Evolutionary conservation across 1,140 invertebrate species (phyloP), one percentile per base, ranked within the genome.

Genomic region (Arion vulgaris): DNA sequence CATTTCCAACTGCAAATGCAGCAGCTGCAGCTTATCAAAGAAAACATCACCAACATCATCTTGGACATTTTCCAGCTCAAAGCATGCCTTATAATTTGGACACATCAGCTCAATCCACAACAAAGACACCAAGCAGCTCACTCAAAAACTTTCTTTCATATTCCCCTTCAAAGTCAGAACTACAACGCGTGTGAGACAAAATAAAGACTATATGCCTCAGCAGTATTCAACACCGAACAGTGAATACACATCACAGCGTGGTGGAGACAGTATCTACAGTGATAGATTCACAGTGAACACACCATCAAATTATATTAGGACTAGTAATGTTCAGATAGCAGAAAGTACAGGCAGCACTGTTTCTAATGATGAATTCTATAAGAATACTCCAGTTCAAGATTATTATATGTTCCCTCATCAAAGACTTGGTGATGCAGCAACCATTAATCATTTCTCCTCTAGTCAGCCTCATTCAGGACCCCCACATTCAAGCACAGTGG

Each of bases 11-110:
- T 38, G 77, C 53, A 23, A 81, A 41, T 39, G 76, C 68, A 62
- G 80, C 41, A 66, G 81, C 41, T 38, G 86, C 81, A 53, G 84
- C 84, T 19, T 87, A 85, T 78, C 73, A 71, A 17, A 83, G 74
- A 85, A 62, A 66, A 51, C 82, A 76, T 66, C 15, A 71, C 62
- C 11, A n/a, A 26, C 62, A 73, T 23, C 19, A 26, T 73, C 28
- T 2, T 9, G 23, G 49, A 73, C 62, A 66, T 7, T 7, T 7
- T 23, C n/a, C 28, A 7, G 28, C 62, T 66, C 62, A 66, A 17
- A 75, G 49, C 62, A 77, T 34, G 26, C 28, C 45, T 36, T 53
- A 57, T 57, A 28, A 77, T n/a, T 36, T 45, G 9, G 17, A 39
- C 28, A 26, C 7, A 32, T n/a, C n/a, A 32, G 62, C 62, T 34